phyloP scores from a whole-genome alignment of 2,888 invertebrate genomes.

The Phortica okadai region DNA sequence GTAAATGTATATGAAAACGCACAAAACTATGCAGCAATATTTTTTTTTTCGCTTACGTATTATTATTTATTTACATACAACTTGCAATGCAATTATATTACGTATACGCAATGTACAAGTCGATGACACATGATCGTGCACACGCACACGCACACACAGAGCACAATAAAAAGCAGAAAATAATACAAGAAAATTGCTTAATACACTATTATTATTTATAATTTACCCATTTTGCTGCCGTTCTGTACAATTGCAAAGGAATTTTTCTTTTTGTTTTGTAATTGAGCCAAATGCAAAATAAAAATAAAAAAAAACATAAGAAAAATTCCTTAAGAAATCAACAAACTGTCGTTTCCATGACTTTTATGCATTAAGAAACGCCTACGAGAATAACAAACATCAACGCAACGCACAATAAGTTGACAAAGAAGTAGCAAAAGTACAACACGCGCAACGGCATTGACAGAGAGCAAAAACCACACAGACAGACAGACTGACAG shows the following conservation, averaged over 20 bases:
- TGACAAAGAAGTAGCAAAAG: too few relatives aligned
- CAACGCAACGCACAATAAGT: slow-evolving; percentile 39
- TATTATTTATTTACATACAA: neutral
- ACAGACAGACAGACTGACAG: slow-evolving; percentile 41
- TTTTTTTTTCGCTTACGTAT: neutral
- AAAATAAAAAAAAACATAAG: slow-evolving; percentile 25
- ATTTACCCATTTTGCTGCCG: slow-evolving; percentile 25
- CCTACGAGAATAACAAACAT: slow-evolving; percentile 34
- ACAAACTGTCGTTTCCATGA: slow-evolving; percentile 56
- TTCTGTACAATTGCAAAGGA: neutral
- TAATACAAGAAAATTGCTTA: neutral
- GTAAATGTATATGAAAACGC: neutral
- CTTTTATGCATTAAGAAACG: slow-evolving; percentile 2
- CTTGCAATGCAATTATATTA: neutral
- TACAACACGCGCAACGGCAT: too few relatives aligned
- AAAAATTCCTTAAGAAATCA: slow-evolving; percentile 53
- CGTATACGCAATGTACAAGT: neutral
- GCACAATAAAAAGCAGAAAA: neutral
- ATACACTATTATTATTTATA: neutral
- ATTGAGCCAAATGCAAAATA: neutral
- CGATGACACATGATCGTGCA: neutral
- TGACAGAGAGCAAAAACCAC: slow-evolving; percentile 38
- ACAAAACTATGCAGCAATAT: slow-evolving; percentile 1
- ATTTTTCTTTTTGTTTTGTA: slow-evolving; percentile 14
- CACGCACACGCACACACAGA: neutral